A percentile compares a stretch with the other conserved stretches of the same genome.
These are phyloP conservation scores for Kryptolebias marmoratus DNA, from an alignment of 2,113 vertebrate species.

Conservation along the genomic window DNA sequence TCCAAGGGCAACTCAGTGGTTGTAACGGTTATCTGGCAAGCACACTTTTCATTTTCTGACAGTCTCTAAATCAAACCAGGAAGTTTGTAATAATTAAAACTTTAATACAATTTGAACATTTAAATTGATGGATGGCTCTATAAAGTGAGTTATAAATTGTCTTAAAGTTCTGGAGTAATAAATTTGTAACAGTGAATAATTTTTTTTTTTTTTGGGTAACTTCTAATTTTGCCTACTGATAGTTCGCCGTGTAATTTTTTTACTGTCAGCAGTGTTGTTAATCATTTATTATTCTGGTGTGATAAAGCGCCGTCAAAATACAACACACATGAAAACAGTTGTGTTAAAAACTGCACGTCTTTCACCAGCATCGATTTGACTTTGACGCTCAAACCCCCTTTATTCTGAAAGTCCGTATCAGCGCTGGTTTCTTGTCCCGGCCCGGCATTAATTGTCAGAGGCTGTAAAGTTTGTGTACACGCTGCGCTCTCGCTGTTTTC, in stretches of 20 bases:
- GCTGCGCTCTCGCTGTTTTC: constrained; percentile 4
- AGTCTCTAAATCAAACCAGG: constrained; percentile 1
- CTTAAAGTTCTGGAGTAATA: no score
- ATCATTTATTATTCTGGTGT: neutral
- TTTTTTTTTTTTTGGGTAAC: no score
- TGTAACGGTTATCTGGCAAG: neutral
- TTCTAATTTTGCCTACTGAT: no score
- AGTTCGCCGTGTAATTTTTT: no score
- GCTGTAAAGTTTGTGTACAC: neutral
- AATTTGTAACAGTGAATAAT: no score
- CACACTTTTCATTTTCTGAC: neutral
- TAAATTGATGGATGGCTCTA: no score
- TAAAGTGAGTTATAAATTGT: no score
- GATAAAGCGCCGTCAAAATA: neutral
- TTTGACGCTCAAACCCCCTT: neutral
- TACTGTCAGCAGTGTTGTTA: no score
- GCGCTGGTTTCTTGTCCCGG: neutral
- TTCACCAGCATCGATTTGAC: neutral
- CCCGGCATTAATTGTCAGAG: neutral
- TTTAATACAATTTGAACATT: no score
- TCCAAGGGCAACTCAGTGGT: constrained; percentile 35
- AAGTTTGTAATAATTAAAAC: neutral
- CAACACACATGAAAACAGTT: neutral
- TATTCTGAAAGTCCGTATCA: no score
- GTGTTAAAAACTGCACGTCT: neutral